Evolutionary conservation across 53 echinoderm and acorn worm genomes (phyloP).

Genomic region (Antedon mediterranea): DNA sequence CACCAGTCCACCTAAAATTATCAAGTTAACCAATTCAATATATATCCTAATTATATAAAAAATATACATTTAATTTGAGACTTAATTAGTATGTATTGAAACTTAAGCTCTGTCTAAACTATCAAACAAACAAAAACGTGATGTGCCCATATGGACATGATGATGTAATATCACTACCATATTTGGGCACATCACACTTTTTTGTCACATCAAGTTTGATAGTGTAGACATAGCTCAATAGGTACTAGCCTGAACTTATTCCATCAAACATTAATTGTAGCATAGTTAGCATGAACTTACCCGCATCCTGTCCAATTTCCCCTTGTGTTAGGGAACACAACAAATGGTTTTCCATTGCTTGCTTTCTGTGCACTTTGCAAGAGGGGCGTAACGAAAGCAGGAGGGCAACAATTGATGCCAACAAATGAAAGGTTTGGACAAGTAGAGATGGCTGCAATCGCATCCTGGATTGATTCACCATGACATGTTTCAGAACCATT

Average conservation of each 20-base stretch:
- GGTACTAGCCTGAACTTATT: no score
- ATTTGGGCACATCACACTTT: no score
- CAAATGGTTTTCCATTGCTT: conserved; percentile 34
- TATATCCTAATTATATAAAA: not conserved
- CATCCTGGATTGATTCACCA: conserved; percentile 67
- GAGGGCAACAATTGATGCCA: conserved; percentile 65
- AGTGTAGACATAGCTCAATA: no score
- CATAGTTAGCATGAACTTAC: not conserved
- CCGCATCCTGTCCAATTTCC: conserved; percentile 10
- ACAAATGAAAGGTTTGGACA: conserved; percentile 36
- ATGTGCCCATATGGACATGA: no score
- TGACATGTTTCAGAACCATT: conserved; percentile 44
- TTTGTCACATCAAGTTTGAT: no score
- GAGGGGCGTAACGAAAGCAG: conserved; percentile 32
- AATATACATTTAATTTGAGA: not conserved
- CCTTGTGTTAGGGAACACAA: conserved; percentile 33
- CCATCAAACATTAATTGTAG: no score
- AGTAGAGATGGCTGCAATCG: conserved; percentile 19
- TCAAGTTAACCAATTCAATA: not conserved
- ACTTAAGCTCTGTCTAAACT: no score
- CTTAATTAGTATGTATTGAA: no score
- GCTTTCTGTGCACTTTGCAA: conserved; percentile 28
- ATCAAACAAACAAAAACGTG: no score
- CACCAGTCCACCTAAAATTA: conserved; percentile 31
- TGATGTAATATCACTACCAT: no score